These are phyloP conservation scores for Mobula hypostoma DNA, from an alignment of 2,113 vertebrate species.

Conservation along the genomic window DNA sequence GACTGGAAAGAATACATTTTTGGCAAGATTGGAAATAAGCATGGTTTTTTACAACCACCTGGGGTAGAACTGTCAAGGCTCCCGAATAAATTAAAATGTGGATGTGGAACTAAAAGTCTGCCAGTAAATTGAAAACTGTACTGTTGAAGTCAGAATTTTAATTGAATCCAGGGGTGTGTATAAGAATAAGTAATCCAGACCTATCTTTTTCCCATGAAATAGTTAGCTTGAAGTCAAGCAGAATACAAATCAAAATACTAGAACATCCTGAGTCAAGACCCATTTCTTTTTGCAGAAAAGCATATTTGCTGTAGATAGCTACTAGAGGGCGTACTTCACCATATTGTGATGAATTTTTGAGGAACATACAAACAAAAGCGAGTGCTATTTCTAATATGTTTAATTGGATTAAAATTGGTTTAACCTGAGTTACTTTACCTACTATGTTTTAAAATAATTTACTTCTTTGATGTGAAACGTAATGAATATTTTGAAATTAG, in stretches of 20 bases:
- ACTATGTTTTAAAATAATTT: neutral
- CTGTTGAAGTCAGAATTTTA: neutral
- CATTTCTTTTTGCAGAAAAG: neutral
- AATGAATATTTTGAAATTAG: neutral
- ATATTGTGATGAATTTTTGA: neutral
- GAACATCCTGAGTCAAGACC: too few relatives aligned
- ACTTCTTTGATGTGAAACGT: neutral
- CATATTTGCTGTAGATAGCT: neutral
- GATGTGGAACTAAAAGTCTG: neutral
- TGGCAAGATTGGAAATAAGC: neutral
- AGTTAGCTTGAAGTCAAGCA: neutral
- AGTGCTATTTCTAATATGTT: neutral
- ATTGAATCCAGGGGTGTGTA: too few relatives aligned
- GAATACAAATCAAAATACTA: neutral
- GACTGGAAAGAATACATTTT: neutral
- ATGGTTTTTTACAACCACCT: neutral
- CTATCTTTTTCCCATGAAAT: too few relatives aligned
- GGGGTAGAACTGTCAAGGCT: neutral
- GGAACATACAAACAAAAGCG: neutral
- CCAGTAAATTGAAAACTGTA: neutral
- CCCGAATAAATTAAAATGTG: neutral
- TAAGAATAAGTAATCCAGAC: too few relatives aligned
- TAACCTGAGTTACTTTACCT: neutral
- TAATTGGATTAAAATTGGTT: neutral
- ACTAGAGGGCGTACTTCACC: slow-evolving; percentile 20